Evolutionary conservation across 2,113 vertebrate species (phyloP).

Genomic region (Podilymbus podiceps): DNA sequence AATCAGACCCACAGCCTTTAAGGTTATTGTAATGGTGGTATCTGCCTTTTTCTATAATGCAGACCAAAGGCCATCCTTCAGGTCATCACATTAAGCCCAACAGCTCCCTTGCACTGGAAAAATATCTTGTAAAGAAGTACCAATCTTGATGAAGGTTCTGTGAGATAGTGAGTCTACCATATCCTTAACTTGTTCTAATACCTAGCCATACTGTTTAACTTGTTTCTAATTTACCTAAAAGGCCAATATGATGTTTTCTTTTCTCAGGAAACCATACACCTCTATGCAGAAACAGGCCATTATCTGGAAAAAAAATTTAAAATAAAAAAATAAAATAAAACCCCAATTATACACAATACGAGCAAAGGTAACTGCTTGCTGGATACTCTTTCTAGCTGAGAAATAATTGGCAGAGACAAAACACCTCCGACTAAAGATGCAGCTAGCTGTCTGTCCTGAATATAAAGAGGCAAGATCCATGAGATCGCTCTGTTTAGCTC

Average conservation of each 20-base stretch:
- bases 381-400: not conserved
- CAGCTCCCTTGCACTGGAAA: not conserved
- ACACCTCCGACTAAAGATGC: not conserved
- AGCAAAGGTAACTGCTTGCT: not conserved
- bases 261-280: not conserved
- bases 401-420: not conserved
- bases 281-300: not conserved
- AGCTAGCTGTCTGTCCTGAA: not conserved
- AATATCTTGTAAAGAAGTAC: not conserved
- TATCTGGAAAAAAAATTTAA: not conserved
- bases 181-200: not conserved
- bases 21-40: not conserved
- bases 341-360: not conserved
- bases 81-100: not conserved
- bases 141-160: not conserved
- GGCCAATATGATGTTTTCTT: not conserved
- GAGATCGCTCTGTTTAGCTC: not conserved
- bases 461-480: not conserved
- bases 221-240: not conserved
- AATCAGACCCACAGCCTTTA: not conserved
- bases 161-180: not conserved
- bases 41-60: not conserved
- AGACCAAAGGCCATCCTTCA: not conserved
- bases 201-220: not conserved
- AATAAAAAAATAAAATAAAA: not conserved